Base-by-base conservation (phyloP, 2,888 invertebrate species). In the Cheilosia impressa region DNA sequence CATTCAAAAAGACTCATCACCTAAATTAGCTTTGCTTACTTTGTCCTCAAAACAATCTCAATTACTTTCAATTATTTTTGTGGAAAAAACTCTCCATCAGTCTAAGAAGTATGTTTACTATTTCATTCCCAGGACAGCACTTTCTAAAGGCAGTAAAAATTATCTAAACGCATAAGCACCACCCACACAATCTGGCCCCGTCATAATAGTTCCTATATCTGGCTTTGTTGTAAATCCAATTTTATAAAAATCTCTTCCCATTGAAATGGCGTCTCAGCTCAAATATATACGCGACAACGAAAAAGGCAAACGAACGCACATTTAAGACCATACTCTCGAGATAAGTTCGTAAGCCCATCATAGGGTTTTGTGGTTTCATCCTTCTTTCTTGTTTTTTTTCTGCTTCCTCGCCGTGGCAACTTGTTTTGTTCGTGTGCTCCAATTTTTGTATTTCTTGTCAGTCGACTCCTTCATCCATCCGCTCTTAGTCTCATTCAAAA, bases 281-380 rank as follows among this genome's bases (percentile, higher is more conserved):
- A 31, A 9, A 31, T 31, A 31, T 50, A 63, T 41, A n/a, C n/a
- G 19, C 17, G 17, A 52, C 45, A n/a, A 57, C 2, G 27, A 60
- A 84, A 80, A 71, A 65, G 80, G 79, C 69, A 84, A 83, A 75
- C 58, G 60, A 84, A 84, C 79, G 69, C 66, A 62, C 24, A 57
- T 85, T 76, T 66, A 66, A 85, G 66, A 65, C 66, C 80, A 80
- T 7, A 9, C 75, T 85, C 41, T 62, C 63, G 60, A 10, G 65
- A 80, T 85, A 85, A 85, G 84, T 85, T 85, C 80, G 80, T 85
- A 85, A 85, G 84, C 84, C 84, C 80, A 85, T 85, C 80, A 85
- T 66, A 68, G 65, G 75, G 80, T 76, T 85, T 66, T 80, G 69
- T 80, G 71, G 80, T 80, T 80, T 72, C 24, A 80, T 85, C 80